Evolutionary conservation across 2,888 invertebrate genomes (phyloP).

Genomic region (Nomada flava): DNA sequence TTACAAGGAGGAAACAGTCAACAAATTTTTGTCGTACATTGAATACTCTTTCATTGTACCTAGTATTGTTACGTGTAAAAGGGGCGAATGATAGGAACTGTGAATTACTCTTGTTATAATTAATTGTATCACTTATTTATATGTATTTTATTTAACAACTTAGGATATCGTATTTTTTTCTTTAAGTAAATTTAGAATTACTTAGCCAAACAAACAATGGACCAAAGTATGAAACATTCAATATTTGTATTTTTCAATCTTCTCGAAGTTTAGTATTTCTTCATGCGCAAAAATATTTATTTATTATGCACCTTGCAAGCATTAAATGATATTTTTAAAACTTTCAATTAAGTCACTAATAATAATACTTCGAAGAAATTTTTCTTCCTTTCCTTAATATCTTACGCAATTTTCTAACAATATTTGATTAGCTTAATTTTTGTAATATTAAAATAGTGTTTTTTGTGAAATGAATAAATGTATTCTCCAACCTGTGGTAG

Average conservation of each 20-base stretch:
- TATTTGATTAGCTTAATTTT: conserved; percentile 19
- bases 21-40: conserved; percentile 28
- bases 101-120: conserved; percentile 53
- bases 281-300: conserved; percentile 59
- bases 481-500: conserved; percentile 12
- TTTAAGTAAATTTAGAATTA: conserved; percentile 49
- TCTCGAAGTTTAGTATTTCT: conserved; percentile 45
- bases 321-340: conserved; percentile 36
- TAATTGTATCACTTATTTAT: conserved; percentile 58
- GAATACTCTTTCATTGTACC: conserved; percentile 37
- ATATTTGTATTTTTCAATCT: conserved; percentile 44
- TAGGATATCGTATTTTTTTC: conserved; percentile 43
- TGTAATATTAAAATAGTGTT: conserved; percentile 25
- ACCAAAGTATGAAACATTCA: conserved; percentile 67
- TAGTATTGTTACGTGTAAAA: conserved; percentile 40
- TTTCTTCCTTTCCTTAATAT: conserved; percentile 33
- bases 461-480: conserved; percentile 30
- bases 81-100: conserved; percentile 39
- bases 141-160: conserved; percentile 61
- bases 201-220: conserved; percentile 66
- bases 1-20: conserved; percentile 34
- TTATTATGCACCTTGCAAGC: conserved; percentile 51
- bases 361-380: conserved; percentile 54
- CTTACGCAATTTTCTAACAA: conserved; percentile 1
- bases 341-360: conserved; percentile 49